Base-by-base conservation (phyloP, 2,888 invertebrate species). In the Tillus elongatus region DNA sequence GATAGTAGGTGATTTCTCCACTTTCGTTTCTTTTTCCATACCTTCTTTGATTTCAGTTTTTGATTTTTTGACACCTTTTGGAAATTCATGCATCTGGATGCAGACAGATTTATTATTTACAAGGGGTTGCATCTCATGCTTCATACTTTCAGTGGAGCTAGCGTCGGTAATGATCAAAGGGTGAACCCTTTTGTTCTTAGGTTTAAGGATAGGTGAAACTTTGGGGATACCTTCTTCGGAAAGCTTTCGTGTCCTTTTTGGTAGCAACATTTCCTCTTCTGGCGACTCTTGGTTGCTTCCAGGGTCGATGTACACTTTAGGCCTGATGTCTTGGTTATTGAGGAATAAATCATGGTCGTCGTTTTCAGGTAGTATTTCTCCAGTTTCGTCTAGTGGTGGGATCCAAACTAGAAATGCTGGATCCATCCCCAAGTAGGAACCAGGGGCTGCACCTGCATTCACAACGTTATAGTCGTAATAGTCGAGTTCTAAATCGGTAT, bases 381-480 rank as follows among this genome's bases (percentile, higher is more conserved):
- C 78, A 27, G 52, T 44, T 45, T 80, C 81, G 49, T 81, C 81
- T 13, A 84, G 65, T 0, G 88, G 88, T 3, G 89, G 88, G 46
- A 88, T 87, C 87, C 87, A 89, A 1, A 88, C 82, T 30, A 88
- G 67, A 60, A 86, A 88, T 0, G 87, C 87, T 1, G 88, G 88
- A 62, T 89, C 89, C 88, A 88, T 88, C 32, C 87, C 87, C 39
- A 88, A 65, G 56, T 87, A 88, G 0, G 87, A 88, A 12, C 88
- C 89, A 2, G 89, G 88, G 9, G 82, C 86, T 4, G 85, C 84
- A 41, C 82, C 83, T 1, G 77, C 76, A 57, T 88, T 88, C 33
- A 82, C 79, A 4, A 89, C 88, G 67, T 89, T 87, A 53, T 89
- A 89, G 58, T 89, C 88, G 57, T 89, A 88, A 55, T 89, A 89